Evolutionary conservation across 1,140 invertebrate genomes (phyloP).

Genomic region (Drosophila navojoa): DNA sequence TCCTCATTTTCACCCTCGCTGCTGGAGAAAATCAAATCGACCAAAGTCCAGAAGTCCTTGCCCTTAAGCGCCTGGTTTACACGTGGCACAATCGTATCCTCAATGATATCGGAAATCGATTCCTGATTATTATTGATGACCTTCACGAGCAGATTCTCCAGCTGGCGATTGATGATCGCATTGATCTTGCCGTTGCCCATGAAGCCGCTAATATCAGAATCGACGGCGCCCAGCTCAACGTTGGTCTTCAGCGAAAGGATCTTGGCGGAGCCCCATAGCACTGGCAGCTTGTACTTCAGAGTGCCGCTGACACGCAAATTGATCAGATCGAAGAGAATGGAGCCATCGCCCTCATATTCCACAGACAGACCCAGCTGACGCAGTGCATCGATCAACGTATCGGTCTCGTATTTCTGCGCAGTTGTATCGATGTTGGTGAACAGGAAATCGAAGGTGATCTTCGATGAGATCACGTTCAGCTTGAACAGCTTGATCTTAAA

Average conservation of each 20-base stretch:
- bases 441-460: constrained; percentile 70
- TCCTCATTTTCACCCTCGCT: constrained; percentile 65
- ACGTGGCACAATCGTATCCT: constrained; percentile 64
- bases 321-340: constrained; percentile 64
- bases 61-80: constrained; percentile 78
- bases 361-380: constrained; percentile 71
- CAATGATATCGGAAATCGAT: constrained; percentile 67
- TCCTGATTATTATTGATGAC: constrained; percentile 66
- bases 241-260: constrained; percentile 70
- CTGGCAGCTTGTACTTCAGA: constrained; percentile 74
- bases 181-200: constrained; percentile 75
- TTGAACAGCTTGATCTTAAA: constrained; percentile 74
- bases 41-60: constrained; percentile 77
- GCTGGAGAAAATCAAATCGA: constrained; percentile 72
- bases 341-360: constrained; percentile 73
- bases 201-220: constrained; percentile 72
- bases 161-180: constrained; percentile 61
- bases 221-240: constrained; percentile 57
- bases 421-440: constrained; percentile 71
- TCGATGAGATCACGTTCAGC: constrained; percentile 67
- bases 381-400: constrained; percentile 75
- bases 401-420: constrained; percentile 69
- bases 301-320: constrained; percentile 70
- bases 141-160: constrained; percentile 67
- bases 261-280: constrained; percentile 79